These are phyloP conservation scores for Uromys caudimaculatus DNA, from an alignment of 2,797 vertebrate genomes.

Conservation along the genomic window DNA sequence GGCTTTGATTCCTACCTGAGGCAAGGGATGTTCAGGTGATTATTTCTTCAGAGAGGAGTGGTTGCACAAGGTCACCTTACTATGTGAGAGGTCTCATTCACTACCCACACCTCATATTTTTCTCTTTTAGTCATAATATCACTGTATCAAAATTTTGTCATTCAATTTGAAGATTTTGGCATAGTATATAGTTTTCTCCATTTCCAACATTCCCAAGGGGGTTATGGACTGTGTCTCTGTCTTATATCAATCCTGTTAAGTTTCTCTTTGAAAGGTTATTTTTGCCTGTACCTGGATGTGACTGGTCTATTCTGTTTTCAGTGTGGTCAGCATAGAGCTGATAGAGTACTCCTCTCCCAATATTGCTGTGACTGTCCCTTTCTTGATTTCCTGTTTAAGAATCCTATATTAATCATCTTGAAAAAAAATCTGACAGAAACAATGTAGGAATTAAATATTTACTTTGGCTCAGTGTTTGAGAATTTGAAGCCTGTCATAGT, in stretches of 20 bases:
- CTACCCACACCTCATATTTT: not conserved
- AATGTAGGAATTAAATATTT: not conserved
- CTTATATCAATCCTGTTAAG: not conserved
- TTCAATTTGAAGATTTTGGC: not conserved
- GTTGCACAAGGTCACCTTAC: not conserved
- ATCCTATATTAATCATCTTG: not conserved
- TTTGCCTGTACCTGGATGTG: not conserved
- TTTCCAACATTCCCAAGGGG: not conserved
- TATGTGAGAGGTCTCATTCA: not conserved
- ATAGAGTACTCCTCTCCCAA: not conserved
- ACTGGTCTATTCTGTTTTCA: not conserved
- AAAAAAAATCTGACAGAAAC: not conserved
- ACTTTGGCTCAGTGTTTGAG: not conserved
- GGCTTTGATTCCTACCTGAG: not conserved
- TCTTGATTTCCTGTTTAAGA: not conserved
- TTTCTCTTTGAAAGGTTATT: not conserved
- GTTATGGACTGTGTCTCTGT: not conserved
- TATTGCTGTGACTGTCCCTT: not conserved
- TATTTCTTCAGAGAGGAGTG: not conserved
- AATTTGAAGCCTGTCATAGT: not conserved
- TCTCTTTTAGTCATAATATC: not conserved
- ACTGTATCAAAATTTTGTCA: not conserved
- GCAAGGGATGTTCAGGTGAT: not conserved
- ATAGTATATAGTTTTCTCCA: not conserved
- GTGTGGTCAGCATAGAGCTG: not conserved